Conservation (phyloP, 1,140 invertebrate genomes). For the Nasonia longicornis region DNA sequence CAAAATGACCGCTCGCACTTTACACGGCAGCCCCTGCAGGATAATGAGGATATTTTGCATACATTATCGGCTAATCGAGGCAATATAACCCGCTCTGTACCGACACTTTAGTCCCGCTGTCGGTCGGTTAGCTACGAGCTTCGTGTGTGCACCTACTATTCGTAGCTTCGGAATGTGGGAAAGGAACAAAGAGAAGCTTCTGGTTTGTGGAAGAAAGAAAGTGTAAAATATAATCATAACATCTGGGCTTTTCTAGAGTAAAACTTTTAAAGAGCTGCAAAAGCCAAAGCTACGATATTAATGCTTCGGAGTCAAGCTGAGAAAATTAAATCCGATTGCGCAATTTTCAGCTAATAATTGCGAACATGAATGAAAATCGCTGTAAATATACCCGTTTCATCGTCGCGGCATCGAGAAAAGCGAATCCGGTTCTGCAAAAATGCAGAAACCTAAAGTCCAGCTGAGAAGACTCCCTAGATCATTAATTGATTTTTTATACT, state of each 20-base stretch:
- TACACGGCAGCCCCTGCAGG: constrained; percentile 45
- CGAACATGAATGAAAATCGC: not conserved
- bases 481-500: constrained; percentile 19
- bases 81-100: constrained; percentile 51
- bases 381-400: not conserved
- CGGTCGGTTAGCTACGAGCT: not conserved
- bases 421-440: constrained; percentile 9
- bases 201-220: not conserved
- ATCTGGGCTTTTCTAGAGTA: not conserved
- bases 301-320: not conserved
- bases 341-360: constrained; percentile 4
- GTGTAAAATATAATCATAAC: too few species aligned
- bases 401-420: not conserved
- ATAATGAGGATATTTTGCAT: constrained; percentile 68
- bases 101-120: constrained; percentile 13
- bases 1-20: constrained; percentile 51
- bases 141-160: not conserved
- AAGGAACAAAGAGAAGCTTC: constrained; percentile 7
- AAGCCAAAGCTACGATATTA: not conserved
- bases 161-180: not conserved
- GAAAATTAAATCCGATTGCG: constrained; percentile 5
- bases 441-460: not conserved
- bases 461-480: not conserved
- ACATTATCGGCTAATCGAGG: constrained; percentile 65
- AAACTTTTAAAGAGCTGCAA: not conserved